Conservation (phyloP, 2,113 vertebrate genomes). For the Xyrauchen texanus region DNA sequence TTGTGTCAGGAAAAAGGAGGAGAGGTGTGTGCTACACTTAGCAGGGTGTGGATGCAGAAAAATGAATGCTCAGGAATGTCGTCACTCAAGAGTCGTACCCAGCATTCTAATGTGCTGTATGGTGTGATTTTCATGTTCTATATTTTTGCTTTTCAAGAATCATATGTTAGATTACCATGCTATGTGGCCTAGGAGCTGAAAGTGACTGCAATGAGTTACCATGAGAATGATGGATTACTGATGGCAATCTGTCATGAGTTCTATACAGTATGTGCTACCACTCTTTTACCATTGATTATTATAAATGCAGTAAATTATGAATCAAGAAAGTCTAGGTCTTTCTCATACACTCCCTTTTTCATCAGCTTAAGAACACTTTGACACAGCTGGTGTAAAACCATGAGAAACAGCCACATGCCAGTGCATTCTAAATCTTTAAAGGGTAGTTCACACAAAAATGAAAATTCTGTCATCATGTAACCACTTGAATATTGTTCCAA, state of each 20-base stretch:
- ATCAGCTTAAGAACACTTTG: neutral
- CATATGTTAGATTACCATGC: too few relatives aligned
- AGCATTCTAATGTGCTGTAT: constrained; percentile 15
- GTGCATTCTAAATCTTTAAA: neutral
- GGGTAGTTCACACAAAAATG: too few relatives aligned
- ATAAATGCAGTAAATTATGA: constrained; percentile 47
- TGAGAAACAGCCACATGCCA: constrained; percentile 22
- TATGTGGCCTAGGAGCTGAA: too few relatives aligned
- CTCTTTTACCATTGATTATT: constrained; percentile 49
- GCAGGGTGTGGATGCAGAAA: neutral
- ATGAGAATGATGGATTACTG: constrained; percentile 6
- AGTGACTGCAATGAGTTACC: too few relatives aligned
- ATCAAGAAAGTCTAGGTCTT: neutral
- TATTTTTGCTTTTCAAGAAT: too few relatives aligned
- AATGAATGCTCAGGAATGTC: constrained; percentile 19
- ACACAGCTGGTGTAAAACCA: constrained; percentile 30
- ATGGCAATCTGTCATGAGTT: constrained; percentile 1
- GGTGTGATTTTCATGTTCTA: too few relatives aligned
- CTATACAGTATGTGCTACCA: neutral
- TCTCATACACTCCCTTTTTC: neutral
- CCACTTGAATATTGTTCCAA: too few relatives aligned
- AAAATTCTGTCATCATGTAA: too few relatives aligned
- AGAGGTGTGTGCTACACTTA: constrained; percentile 16
- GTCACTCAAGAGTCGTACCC: neutral
- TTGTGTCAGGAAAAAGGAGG: neutral